Conservation (phyloP, 2,113 vertebrate genomes). For the Silurus meridionalis region DNA sequence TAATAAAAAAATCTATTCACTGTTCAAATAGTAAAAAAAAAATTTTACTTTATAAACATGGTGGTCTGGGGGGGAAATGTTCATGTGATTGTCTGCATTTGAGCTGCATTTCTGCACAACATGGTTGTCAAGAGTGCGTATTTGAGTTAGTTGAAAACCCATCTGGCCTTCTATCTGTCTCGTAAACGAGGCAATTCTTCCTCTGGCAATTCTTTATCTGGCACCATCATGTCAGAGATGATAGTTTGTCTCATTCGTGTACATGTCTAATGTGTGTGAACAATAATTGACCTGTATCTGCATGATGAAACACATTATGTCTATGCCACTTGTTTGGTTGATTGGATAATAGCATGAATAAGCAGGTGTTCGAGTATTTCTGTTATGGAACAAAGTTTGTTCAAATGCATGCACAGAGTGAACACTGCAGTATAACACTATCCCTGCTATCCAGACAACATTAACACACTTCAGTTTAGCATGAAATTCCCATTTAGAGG, state of each 20-base stretch:
- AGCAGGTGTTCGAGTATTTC: neutral
- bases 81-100: neutral
- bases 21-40: too few species aligned
- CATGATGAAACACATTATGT: too few species aligned
- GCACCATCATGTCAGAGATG: neutral
- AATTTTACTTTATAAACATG: too few species aligned
- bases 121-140: neutral
- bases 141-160: neutral
- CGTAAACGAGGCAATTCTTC: neutral
- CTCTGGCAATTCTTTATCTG: neutral
- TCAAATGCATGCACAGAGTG: neutral
- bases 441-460: neutral
- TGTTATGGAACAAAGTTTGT: neutral
- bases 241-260: neutral
- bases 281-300: neutral
- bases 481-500: constrained; percentile 32
- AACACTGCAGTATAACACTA: neutral
- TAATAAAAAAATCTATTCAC: too few species aligned
- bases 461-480: constrained; percentile 37
- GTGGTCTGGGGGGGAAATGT: too few species aligned
- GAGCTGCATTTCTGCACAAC: neutral
- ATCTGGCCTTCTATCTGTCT: neutral
- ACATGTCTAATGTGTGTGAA: neutral
- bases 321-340: neutral
- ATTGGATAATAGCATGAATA: neutral